phyloP scores from a whole-genome alignment of 1,140 invertebrate species.

The Colletes latitarsis region DNA sequence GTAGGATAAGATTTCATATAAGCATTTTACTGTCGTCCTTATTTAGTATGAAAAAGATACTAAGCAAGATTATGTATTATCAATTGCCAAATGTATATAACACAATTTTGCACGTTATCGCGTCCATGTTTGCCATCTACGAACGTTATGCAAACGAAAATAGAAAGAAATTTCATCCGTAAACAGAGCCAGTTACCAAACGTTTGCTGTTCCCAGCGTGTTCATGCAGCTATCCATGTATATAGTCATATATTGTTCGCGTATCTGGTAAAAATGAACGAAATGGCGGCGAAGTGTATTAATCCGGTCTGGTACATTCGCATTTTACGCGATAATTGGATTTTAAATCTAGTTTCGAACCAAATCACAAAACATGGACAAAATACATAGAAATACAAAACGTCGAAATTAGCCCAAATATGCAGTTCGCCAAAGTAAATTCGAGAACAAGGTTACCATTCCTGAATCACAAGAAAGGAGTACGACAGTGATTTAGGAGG shows the following conservation, averaged over 20 bases:
- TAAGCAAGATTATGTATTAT: too few relatives aligned
- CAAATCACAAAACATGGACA: background rate
- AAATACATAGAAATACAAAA: background rate
- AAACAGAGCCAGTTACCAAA: constrained; percentile 22
- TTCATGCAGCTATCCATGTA: constrained; percentile 1
- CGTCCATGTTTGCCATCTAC: background rate
- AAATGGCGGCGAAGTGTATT: background rate
- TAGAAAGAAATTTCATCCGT: background rate
- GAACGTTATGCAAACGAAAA: too few relatives aligned
- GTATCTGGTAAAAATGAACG: background rate
- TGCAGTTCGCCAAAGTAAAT: too few relatives aligned
- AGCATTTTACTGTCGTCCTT: too few relatives aligned
- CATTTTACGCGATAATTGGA: background rate
- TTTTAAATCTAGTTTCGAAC: background rate
- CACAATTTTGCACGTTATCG: constrained; percentile 2
- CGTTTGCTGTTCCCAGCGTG: constrained; percentile 13
- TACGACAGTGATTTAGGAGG: too few relatives aligned
- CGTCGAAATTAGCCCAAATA: too few relatives aligned
- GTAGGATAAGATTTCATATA: background rate
- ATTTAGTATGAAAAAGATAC: too few relatives aligned
- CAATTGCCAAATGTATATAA: too few relatives aligned
- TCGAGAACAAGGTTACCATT: too few relatives aligned
- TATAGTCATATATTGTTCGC: background rate
- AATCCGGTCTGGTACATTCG: too few relatives aligned
- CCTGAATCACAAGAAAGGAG: too few relatives aligned